Conservation (phyloP, 2,888 invertebrate genomes). For the Prionchulus punctatus region DNA sequence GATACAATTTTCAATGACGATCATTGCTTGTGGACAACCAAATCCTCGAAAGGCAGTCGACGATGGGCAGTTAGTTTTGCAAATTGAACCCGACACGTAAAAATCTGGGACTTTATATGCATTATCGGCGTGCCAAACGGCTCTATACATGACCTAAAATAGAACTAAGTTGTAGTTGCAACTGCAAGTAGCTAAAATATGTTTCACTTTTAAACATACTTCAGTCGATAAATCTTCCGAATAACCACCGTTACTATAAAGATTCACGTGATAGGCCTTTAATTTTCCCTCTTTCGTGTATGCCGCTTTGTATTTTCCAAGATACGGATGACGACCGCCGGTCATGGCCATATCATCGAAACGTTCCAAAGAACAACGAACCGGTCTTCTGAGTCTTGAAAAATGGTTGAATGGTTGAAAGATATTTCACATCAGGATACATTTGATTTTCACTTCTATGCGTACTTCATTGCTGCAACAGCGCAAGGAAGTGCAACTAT, state of each 20-base stretch:
- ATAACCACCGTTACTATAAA: constrained; percentile 68
- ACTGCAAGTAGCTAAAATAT: too few relatives aligned
- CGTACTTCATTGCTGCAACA: constrained; percentile 54
- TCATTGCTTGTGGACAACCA: constrained; percentile 80
- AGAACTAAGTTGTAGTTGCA: constrained; percentile 12
- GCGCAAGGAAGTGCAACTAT: constrained; percentile 55
- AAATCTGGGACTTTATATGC: constrained; percentile 59
- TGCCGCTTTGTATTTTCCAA: constrained; percentile 56
- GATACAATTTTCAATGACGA: constrained; percentile 59
- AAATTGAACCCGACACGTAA: constrained; percentile 48
- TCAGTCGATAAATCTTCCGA: constrained; percentile 56
- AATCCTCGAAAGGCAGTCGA: constrained; percentile 86
- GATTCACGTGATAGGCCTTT: constrained; percentile 51
- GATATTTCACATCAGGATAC: too few relatives aligned
- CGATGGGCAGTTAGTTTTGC: constrained; percentile 73
- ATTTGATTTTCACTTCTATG: too few relatives aligned
- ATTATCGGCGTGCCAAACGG: constrained; percentile 67
- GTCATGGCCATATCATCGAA: constrained; percentile 83
- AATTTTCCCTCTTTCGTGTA: constrained; percentile 56
- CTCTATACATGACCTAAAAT: constrained; percentile 57
- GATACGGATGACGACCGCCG: constrained; percentile 75
- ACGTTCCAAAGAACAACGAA: constrained; percentile 71
- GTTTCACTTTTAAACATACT: constrained; percentile 21
- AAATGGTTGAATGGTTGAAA: too few relatives aligned
- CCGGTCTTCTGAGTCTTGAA: constrained; percentile 53